Evolutionary conservation across 1,140 invertebrate genomes (phyloP).

Genomic region (Trachelipus rathkii): DNA sequence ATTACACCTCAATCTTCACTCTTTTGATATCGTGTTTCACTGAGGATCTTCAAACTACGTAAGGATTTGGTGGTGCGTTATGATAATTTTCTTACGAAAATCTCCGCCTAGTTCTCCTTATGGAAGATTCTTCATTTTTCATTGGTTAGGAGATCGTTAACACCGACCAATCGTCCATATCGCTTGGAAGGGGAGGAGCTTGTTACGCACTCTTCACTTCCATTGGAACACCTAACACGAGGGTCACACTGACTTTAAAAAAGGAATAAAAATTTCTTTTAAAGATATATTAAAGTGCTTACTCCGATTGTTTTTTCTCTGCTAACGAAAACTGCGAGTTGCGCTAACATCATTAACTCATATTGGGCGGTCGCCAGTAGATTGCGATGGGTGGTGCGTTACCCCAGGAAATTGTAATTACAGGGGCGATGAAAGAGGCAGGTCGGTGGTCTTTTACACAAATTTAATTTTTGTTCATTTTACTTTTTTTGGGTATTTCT

Average conservation of each 20-base stretch:
- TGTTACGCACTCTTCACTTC: neutral
- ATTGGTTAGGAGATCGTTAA: neutral
- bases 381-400: neutral
- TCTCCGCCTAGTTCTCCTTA: neutral
- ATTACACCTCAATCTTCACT: neutral
- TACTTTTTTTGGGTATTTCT: neutral
- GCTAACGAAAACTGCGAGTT: neutral
- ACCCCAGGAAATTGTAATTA: neutral
- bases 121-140: neutral
- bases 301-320: neutral
- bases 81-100: neutral
- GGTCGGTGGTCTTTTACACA: neutral
- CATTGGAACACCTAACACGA: neutral
- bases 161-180: neutral
- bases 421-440: neutral
- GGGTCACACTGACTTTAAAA: no score
- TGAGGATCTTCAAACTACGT: neutral
- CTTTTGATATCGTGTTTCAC: constrained; percentile 10
- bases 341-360: constrained; percentile 9
- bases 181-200: neutral
- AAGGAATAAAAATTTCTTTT: no score
- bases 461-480: neutral
- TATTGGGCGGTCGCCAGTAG: neutral
- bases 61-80: constrained; percentile 3
- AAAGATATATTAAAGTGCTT: neutral